phyloP scores from a whole-genome alignment of 2,113 vertebrate genomes.

The Saccopteryx bilineata region DNA sequence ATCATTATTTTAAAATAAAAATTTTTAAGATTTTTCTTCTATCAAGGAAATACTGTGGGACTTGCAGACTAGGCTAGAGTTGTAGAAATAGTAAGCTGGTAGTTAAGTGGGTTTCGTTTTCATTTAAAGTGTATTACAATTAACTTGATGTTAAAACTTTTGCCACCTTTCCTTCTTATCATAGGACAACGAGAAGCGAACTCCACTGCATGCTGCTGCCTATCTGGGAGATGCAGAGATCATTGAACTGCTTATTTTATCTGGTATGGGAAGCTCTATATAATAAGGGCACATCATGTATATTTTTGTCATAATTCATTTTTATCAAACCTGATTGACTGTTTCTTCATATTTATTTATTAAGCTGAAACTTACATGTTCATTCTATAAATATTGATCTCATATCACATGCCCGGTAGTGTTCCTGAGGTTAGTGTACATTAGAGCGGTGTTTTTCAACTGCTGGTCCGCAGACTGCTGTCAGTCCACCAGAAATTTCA shows the following conservation, averaged over 20 bases:
- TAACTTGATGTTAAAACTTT: conserved; percentile 81
- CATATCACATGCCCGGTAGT: neutral
- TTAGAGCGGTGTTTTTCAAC: neutral
- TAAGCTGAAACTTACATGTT: conserved; percentile 64
- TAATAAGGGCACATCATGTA: conserved; percentile 35
- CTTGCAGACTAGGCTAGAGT: conserved; percentile 8
- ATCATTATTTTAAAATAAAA: neutral
- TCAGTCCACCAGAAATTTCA: too few species aligned
- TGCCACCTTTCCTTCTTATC: conserved; percentile 80
- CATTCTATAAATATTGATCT: conserved; percentile 58
- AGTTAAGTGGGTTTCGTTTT: conserved; percentile 23
- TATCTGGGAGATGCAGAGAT: conserved; percentile 99
- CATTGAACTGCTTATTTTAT: conserved; percentile 99
- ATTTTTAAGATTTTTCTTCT: neutral
- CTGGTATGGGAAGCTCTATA: conserved; percentile 91
- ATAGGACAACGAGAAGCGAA: conserved; percentile 99
- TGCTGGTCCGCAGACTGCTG: too few species aligned
- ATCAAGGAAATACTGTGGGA: neutral
- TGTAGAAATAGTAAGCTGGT: conserved; percentile 21
- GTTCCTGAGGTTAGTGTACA: neutral
- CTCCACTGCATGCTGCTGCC: conserved; percentile 97
- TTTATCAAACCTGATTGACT: conserved; percentile 33
- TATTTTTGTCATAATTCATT: conserved; percentile 24
- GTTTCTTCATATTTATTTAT: conserved; percentile 74
- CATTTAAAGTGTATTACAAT: conserved; percentile 69